Conservation (phyloP, 2,888 invertebrate species). For the Drosophila vallismaia region DNA sequence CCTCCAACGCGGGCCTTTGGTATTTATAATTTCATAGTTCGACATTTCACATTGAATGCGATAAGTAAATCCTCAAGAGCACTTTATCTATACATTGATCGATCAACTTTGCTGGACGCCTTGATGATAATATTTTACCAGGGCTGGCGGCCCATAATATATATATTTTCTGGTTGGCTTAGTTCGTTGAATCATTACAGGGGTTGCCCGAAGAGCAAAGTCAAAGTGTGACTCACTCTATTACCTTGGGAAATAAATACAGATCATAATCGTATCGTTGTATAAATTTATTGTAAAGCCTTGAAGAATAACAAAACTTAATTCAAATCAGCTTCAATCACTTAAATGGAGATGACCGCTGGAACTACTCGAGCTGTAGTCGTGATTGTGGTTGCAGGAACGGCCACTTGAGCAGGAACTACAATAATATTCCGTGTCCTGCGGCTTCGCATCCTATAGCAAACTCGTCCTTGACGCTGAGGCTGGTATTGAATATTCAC, state of each 20-base stretch:
- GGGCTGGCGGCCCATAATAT: neutral
- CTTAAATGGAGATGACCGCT: neutral
- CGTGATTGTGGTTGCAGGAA: neutral
- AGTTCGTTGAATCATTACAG: neutral
- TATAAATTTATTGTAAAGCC: too few relatives aligned
- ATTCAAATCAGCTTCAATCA: too few relatives aligned
- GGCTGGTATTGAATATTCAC: neutral
- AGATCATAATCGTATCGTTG: neutral
- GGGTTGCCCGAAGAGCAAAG: conserved; percentile 1
- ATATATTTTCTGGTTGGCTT: neutral
- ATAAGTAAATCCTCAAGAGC: conserved; percentile 7
- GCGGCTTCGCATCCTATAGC: neutral
- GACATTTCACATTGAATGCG: neutral
- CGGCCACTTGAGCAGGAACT: neutral
- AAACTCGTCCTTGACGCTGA: neutral
- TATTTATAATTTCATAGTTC: neutral
- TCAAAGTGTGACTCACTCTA: neutral
- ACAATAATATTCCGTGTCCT: neutral
- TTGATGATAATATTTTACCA: conserved; percentile 10
- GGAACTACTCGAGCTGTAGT: neutral
- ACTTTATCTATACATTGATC: conserved; percentile 7
- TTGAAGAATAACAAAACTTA: too few relatives aligned
- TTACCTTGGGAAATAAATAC: neutral
- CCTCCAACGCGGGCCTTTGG: neutral
- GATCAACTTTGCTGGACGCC: neutral